Evolutionary conservation across 2,888 invertebrate species (phyloP).

Genomic region (Trimorus sp.): DNA sequence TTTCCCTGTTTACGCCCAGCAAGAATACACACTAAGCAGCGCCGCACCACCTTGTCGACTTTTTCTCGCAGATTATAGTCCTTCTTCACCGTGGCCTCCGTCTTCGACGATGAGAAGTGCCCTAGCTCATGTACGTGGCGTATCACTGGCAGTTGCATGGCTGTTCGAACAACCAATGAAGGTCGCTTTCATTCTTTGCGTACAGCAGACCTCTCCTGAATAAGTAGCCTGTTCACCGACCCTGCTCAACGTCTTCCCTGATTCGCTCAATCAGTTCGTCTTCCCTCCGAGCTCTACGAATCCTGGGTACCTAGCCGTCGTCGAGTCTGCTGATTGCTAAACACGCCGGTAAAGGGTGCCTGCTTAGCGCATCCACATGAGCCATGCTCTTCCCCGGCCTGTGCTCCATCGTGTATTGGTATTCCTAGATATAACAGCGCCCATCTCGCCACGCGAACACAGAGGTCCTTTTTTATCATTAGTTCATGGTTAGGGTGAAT

Average conservation of each 20-base stretch:
- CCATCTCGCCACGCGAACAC: conserved; percentile 12
- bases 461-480: conserved; percentile 8
- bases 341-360: not conserved
- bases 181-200: not conserved
- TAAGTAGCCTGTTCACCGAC: not conserved
- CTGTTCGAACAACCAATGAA: not conserved
- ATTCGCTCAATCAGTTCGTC: too few relatives aligned
- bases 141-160: not conserved
- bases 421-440: not conserved
- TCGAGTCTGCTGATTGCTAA: not conserved
- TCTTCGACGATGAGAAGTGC: too few relatives aligned
- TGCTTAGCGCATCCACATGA: conserved; percentile 10
- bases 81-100: too few relatives aligned
- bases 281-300: not conserved
- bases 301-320: not conserved
- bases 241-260: not conserved
- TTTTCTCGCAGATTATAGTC: too few relatives aligned
- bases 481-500: not conserved
- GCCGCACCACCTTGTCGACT: too few relatives aligned
- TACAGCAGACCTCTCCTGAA: not conserved
- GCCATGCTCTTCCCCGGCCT: not conserved
- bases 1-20: too few relatives aligned
- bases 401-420: conserved; percentile 4
- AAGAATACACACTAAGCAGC: too few relatives aligned
- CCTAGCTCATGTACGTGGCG: not conserved